Conservation (phyloP, 2,797 vertebrate genomes). For the Alcedo atthis region DNA sequence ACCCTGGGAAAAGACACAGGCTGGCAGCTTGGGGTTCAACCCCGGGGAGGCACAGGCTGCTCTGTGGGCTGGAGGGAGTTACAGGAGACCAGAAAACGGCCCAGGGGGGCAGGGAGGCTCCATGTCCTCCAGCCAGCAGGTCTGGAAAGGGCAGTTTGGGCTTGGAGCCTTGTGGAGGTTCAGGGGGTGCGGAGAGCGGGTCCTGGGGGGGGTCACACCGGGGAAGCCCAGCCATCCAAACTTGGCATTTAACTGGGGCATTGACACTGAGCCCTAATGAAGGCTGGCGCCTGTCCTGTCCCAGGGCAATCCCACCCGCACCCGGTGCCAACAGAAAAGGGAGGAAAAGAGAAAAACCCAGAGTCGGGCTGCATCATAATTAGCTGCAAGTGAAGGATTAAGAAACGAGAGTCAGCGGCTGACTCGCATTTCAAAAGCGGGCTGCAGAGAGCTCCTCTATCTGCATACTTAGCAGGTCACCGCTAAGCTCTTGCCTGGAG, state of each 20-base stretch:
- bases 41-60: background rate
- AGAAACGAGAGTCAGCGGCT: background rate
- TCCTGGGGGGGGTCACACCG: background rate
- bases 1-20: fast-evolving
- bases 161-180: background rate
- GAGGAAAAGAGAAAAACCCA: background rate
- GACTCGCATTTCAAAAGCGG: background rate
- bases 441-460: background rate
- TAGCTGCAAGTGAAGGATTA: background rate
- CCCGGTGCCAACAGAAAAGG: background rate
- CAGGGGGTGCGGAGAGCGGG: fast-evolving
- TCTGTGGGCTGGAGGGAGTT: background rate
- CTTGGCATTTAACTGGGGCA: background rate
- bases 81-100: background rate
- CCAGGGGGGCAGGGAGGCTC: background rate
- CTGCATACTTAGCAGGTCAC: background rate
- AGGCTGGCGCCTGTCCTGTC: background rate
- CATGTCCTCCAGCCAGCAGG: background rate
- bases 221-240: background rate
- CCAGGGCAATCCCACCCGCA: background rate
- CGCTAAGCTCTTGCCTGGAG: background rate
- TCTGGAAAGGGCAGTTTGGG: background rate
- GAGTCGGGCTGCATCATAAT: background rate
- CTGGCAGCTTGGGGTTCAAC: background rate
- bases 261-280: fast-evolving